These are phyloP conservation scores for Hipparchia sbordonii DNA, from an alignment of 2,888 invertebrate genomes.

Conservation along the genomic window DNA sequence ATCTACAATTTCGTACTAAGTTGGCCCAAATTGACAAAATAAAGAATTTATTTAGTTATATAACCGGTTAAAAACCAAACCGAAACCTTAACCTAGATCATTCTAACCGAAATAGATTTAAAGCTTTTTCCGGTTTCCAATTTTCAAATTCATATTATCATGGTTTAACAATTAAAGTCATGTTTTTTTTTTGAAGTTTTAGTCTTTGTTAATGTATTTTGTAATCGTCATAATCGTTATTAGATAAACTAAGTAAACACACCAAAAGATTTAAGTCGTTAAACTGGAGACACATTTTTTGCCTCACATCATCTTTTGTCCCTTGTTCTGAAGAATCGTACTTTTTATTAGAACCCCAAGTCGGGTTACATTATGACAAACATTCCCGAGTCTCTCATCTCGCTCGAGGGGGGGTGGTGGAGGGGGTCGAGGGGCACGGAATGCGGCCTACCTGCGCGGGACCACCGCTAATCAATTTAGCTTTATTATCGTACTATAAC, in stretches of 20 bases:
- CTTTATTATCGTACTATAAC: conserved; percentile 80
- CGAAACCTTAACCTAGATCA: no score
- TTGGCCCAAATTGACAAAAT: no score
- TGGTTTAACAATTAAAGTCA: no score
- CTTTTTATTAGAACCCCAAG: conserved; percentile 60
- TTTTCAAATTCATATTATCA: no score
- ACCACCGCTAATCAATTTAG: conserved; percentile 81
- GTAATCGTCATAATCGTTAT: neutral
- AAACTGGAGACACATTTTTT: conserved; percentile 37
- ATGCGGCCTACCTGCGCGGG: conserved; percentile 80
- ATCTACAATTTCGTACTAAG: no score
- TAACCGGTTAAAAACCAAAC: no score
- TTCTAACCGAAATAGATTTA: no score
- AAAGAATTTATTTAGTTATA: no score
- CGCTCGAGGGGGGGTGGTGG: conserved; percentile 42
- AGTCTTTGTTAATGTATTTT: no score
- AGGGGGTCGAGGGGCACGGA: conserved; percentile 55
- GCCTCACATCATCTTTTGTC: conserved; percentile 37
- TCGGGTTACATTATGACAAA: conserved; percentile 68
- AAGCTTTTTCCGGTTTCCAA: no score
- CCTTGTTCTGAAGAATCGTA: conserved; percentile 44
- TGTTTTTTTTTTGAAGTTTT: no score
- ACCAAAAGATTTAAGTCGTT: conserved; percentile 26
- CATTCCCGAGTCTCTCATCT: conserved; percentile 52
- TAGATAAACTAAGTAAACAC: conserved; percentile 17